Percentiles rank a stretch among this genome's conserved stretches.
Conservation (phyloP, 2,888 invertebrate genomes). For the Torymus auratus region DNA sequence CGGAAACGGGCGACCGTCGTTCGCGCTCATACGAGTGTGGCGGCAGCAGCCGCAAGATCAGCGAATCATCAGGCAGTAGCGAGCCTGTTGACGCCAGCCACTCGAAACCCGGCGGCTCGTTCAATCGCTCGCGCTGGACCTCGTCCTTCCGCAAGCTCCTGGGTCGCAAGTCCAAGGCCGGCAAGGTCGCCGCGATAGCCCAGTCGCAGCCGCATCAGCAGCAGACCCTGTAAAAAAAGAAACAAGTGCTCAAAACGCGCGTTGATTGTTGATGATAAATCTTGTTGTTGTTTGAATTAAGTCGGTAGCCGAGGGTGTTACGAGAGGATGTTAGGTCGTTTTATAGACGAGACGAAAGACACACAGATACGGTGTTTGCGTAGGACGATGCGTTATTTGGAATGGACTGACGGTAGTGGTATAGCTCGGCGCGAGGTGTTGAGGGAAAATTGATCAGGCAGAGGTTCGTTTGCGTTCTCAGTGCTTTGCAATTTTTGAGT, state of each 20-base stretch:
- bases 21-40: conserved; percentile 73
- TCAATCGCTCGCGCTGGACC: conserved; percentile 80
- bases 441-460: too few species aligned
- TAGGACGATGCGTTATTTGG: too few species aligned
- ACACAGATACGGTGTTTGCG: too few species aligned
- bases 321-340: too few species aligned
- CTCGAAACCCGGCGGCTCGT: conserved; percentile 67
- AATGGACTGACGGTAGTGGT: too few species aligned
- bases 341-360: too few species aligned
- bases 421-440: too few species aligned
- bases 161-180: conserved; percentile 65
- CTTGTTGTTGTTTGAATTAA: conserved; percentile 1
- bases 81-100: conserved; percentile 54
- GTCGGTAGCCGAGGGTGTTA: not conserved
- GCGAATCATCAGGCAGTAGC: conserved; percentile 68
- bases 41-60: conserved; percentile 68
- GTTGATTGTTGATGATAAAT: not conserved
- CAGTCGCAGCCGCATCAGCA: not conserved
- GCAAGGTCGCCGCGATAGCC: not conserved
- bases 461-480: too few species aligned
- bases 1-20: conserved; percentile 74
- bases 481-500: too few species aligned
- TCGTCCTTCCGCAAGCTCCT: conserved; percentile 80
- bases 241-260: conserved; percentile 12
- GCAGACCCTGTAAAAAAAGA: conserved; percentile 19